These are phyloP conservation scores for Torymus texanus DNA, from an alignment of 2,888 invertebrate species.

Conservation along the genomic window DNA sequence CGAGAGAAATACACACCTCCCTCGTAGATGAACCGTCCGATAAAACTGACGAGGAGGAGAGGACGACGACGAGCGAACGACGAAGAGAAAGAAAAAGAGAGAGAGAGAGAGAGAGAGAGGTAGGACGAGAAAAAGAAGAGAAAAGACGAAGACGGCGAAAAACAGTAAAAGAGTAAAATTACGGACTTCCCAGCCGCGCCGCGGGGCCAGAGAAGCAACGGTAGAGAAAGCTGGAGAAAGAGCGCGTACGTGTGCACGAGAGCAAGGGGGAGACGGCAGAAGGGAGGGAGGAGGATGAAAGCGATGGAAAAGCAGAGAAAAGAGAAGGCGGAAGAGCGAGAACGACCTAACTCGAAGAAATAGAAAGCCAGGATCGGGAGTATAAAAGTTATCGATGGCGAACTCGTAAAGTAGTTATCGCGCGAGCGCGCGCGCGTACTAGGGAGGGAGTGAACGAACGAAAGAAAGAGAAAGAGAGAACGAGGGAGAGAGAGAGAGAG, in stretches of 20 bases:
- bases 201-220: no score
- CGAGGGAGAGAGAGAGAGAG: neutral
- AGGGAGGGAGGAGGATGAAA: neutral
- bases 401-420: slow-evolving; percentile 60
- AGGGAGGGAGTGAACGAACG: neutral
- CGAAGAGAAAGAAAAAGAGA: neutral
- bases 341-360: slow-evolving; percentile 49
- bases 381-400: slow-evolving; percentile 56
- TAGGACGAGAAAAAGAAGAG: neutral
- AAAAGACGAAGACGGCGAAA: neutral
- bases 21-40: slow-evolving; percentile 33
- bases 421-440: slow-evolving; percentile 26
- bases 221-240: slow-evolving; percentile 4
- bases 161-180: slow-evolving; percentile 29
- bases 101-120: neutral
- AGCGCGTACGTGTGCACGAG: neutral
- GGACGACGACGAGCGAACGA: slow-evolving; percentile 25
- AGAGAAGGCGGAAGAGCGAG: slow-evolving; percentile 6
- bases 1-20: slow-evolving; percentile 18
- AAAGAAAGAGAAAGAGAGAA: slow-evolving; percentile 4
- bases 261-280: neutral
- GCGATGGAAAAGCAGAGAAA: neutral
- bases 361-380: slow-evolving; percentile 55
- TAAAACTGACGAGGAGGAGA: slow-evolving; percentile 29
- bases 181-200: slow-evolving; percentile 1